phyloP scores from a whole-genome alignment of 2,797 vertebrate species.

The Erpetoichthys calabaricus region DNA sequence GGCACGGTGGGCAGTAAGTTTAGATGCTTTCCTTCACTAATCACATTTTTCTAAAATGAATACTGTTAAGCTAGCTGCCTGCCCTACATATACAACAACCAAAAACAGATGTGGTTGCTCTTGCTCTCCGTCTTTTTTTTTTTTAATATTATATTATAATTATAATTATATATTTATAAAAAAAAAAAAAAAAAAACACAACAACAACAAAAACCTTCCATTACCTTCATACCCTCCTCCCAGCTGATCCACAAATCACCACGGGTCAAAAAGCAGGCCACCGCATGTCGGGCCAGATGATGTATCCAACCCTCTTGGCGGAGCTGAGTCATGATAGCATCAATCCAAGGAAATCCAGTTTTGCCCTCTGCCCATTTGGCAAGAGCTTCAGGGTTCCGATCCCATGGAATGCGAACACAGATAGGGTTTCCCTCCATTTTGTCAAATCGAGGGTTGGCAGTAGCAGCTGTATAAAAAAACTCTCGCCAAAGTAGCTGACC shows the following conservation, averaged over 20 bases:
- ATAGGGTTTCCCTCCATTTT: constrained; percentile 60
- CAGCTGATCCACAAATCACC: constrained; percentile 64
- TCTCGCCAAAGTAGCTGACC: constrained; percentile 57
- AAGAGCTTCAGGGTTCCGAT: constrained; percentile 47
- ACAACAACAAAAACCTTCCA: not conserved
- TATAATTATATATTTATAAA: no score
- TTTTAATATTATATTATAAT: no score
- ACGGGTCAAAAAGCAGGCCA: constrained; percentile 33
- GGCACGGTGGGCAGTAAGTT: no score
- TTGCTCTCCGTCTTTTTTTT: no score
- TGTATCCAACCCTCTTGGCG: constrained; percentile 13
- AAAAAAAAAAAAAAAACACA: no score
- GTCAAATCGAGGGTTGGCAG: constrained; percentile 54
- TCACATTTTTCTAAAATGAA: no score
- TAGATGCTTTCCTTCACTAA: no score
- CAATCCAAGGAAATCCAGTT: constrained; percentile 47
- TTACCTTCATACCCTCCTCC: constrained; percentile 65
- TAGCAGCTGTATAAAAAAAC: constrained; percentile 57
- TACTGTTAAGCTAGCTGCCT: no score
- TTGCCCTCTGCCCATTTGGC: constrained; percentile 58
- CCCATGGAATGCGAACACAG: constrained; percentile 57
- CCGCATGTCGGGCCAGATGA: constrained; percentile 18
- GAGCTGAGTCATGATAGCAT: constrained; percentile 54
- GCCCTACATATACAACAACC: no score
- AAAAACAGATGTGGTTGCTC: no score